These are phyloP conservation scores for Istiophorus platypterus DNA, from an alignment of 2,113 vertebrate genomes.

Conservation along the genomic window DNA sequence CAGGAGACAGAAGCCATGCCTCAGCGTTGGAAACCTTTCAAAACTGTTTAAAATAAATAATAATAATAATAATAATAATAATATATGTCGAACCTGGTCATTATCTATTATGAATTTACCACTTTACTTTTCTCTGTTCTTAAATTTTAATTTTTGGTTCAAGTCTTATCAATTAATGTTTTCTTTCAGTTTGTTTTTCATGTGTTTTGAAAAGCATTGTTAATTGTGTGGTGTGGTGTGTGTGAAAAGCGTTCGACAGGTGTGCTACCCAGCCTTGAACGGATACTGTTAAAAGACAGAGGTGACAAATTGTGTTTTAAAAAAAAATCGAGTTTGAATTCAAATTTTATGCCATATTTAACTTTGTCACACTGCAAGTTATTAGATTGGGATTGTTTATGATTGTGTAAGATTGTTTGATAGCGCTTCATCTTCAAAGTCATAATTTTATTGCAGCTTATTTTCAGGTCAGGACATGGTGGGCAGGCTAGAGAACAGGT, in stretches of 20 bases:
- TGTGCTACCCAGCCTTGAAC: not conserved
- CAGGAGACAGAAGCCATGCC: too few relatives aligned
- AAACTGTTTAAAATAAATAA: too few relatives aligned
- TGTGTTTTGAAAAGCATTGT: not conserved
- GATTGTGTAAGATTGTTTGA: slow-evolving; percentile 23
- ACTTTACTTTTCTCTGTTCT: not conserved
- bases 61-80: too few relatives aligned
- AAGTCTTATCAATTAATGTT: not conserved
- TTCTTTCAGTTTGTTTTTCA: not conserved
- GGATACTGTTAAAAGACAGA: not conserved
- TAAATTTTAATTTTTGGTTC: not conserved
- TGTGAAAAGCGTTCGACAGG: too few relatives aligned
- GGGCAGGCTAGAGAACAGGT: slow-evolving; percentile 23
- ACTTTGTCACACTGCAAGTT: not conserved
- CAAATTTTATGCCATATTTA: not conserved
- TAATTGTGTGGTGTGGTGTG: too few relatives aligned
- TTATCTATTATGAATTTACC: not conserved
- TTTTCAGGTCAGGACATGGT: not conserved
- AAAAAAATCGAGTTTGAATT: not conserved
- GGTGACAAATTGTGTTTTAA: not conserved
- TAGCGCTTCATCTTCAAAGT: not conserved
- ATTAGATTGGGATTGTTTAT: not conserved
- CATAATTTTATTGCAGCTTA: slow-evolving; percentile 15
- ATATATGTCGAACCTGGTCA: not conserved
- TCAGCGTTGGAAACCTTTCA: too few relatives aligned